phyloP scores from a whole-genome alignment of 2,888 invertebrate species.

The Hypercompe scribonia region DNA sequence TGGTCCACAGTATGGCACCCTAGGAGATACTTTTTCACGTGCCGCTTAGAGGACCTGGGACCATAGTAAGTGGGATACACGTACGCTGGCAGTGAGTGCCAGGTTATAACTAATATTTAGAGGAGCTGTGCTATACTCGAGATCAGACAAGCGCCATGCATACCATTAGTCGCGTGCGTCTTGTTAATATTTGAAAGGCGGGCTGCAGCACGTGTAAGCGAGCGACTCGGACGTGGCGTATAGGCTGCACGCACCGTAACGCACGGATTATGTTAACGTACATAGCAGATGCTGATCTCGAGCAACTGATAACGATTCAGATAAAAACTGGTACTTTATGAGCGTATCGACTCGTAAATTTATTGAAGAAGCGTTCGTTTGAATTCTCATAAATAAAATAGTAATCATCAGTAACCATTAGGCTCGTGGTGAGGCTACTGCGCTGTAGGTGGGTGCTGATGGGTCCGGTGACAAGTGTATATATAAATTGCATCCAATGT shows the following conservation, averaged over 20 bases:
- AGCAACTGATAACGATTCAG: slow-evolving; percentile 23
- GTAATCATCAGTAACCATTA: neutral
- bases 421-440: neutral
- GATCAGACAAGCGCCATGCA: neutral
- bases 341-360: slow-evolving; percentile 22
- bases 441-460: neutral
- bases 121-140: neutral
- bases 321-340: slow-evolving; percentile 33
- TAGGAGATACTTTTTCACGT: no score
- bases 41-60: no score
- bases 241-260: slow-evolving; percentile 23
- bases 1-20: no score
- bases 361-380: slow-evolving; percentile 32
- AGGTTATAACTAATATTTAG: no score
- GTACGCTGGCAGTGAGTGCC: no score
- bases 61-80: no score
- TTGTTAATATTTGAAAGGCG: neutral
- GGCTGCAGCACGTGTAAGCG: slow-evolving; percentile 3
- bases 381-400: slow-evolving; percentile 14
- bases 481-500: neutral
- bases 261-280: slow-evolving; percentile 25
- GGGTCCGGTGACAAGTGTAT: slow-evolving; percentile 1
- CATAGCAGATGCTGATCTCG: slow-evolving; percentile 13
- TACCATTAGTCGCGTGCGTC: neutral
- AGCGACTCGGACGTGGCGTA: slow-evolving; percentile 10